Evolutionary conservation across 2,113 vertebrate genomes (phyloP), one percentile per base, ranked within the genome.

Genomic region (Callionymus lyra): DNA sequence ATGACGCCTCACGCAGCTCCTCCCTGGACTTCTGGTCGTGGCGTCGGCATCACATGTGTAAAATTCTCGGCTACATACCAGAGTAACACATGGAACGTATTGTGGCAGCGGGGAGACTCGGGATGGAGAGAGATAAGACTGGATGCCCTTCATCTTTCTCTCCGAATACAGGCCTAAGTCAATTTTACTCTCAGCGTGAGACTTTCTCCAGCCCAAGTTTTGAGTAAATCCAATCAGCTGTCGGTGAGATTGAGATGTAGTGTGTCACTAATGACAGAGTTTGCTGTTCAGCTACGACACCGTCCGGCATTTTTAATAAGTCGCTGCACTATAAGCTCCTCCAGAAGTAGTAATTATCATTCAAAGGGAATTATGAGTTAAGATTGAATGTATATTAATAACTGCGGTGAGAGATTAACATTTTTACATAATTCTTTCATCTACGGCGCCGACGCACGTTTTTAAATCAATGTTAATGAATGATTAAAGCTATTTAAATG

Each of bases 211-310:
- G 81, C 67, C 65, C 67, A 72, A 61, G 52, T 77, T 81, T 82
- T 73, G 64, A 76, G 70, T 62, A 81, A 84, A 84, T 81, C 77
- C 71, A 80, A 83, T 87, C 84, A 83, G 75, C 76, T 77, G 75
- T 79, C 67, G 14, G 12, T 58, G 57, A 63, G 70, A 80, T 71
- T 73, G 69, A 81, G 61, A 79, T 69, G 68, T 69, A 74, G 68
- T 64, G 50, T 82, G 78, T 79, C 81, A 75, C 58, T 17, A 67
- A 70, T 72, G 79, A 80, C 63, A 66, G 62, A 72, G 42, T 63
- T 66, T 49, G 46, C 67, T 53, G 47, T 65, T 54, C 40, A 56
- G 51, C 31, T 13, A 39, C 49, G 65, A 65, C 52, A 54, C 45
- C 42, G 52, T 60, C 47, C 54, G 65, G 57, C 63, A 62, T 76